Percentiles rank a stretch among this genome's conserved stretches.
Conservation (phyloP, 1,140 invertebrate genomes). For the Tribolium madens region DNA sequence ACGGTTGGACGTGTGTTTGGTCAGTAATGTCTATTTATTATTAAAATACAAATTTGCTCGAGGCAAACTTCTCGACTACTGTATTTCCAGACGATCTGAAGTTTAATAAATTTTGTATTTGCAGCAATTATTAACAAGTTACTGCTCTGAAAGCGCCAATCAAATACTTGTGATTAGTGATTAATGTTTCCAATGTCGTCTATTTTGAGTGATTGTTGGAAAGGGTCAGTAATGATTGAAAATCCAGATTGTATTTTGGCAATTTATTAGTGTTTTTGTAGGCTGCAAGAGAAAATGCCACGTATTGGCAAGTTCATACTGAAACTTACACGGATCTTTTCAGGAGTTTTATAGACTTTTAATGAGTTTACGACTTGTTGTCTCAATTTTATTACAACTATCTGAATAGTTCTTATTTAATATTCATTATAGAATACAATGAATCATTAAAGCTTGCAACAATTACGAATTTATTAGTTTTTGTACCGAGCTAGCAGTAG, state of each 20-base stretch:
- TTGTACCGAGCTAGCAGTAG: background rate
- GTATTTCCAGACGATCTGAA: too few relatives aligned
- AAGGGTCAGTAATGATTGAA: background rate
- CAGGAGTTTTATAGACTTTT: slow-evolving; percentile 1
- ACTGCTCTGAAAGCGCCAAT: background rate
- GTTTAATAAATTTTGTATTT: background rate
- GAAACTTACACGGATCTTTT: slow-evolving; percentile 7
- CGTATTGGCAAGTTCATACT: background rate
- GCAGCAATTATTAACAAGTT: background rate
- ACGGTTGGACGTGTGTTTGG: background rate
- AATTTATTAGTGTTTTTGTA: background rate
- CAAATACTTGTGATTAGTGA: background rate
- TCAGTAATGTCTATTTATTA: background rate
- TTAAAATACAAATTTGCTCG: background rate
- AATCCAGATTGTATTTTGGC: background rate
- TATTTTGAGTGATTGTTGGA: background rate
- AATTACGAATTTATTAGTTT: slow-evolving; percentile 1
- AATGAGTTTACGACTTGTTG: slow-evolving; percentile 20
- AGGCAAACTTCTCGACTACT: background rate
- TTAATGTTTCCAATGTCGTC: background rate
- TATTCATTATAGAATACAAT: slow-evolving; percentile 15
- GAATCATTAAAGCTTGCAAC: background rate
- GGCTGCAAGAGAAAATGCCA: background rate
- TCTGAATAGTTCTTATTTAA: slow-evolving; percentile 7
- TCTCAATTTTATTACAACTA: slow-evolving; percentile 3